Evolutionary conservation across 2,888 invertebrate species (phyloP).

Genomic region (Drosophila anomalipes): DNA sequence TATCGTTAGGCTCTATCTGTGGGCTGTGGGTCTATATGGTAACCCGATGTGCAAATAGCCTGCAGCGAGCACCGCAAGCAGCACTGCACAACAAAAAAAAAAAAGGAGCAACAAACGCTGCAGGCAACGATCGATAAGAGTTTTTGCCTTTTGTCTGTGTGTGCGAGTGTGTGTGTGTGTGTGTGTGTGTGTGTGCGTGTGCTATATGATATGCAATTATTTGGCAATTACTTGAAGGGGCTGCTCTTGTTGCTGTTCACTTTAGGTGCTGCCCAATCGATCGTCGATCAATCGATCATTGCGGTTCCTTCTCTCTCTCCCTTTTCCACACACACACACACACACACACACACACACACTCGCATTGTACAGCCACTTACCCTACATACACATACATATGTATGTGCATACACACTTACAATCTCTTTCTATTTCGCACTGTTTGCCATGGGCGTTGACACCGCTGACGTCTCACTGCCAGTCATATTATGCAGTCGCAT

Average conservation of each 20-base stretch:
- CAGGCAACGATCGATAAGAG: conserved; percentile 52
- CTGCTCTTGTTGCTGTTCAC: conserved; percentile 44
- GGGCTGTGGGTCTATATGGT: conserved; percentile 32
- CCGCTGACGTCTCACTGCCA: conserved; percentile 27
- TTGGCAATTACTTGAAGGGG: conserved; percentile 59
- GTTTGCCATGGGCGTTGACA: conserved; percentile 55
- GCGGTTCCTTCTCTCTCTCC: conserved; percentile 20
- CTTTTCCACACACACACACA: background rate
- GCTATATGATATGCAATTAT: conserved; percentile 55
- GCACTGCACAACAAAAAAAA: conserved; percentile 1
- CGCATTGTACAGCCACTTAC: background rate
- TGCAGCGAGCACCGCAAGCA: conserved; percentile 47
- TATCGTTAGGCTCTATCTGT: conserved; percentile 51
- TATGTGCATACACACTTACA: too few species aligned
- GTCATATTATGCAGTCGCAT: conserved; percentile 20
- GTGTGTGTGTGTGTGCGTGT: conserved; percentile 15
- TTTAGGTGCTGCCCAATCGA: conserved; percentile 47
- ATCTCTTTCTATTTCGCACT: conserved; percentile 11
- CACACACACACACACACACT: background rate
- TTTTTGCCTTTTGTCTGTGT: background rate
- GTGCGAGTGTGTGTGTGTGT: background rate
- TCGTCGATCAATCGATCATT: conserved; percentile 49
- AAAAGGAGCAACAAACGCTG: conserved; percentile 58
- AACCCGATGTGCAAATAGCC: conserved; percentile 64
- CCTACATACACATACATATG: background rate